Base-by-base conservation (phyloP, 1,140 invertebrate genomes). In the Brachionus asplanchnoidis region DNA sequence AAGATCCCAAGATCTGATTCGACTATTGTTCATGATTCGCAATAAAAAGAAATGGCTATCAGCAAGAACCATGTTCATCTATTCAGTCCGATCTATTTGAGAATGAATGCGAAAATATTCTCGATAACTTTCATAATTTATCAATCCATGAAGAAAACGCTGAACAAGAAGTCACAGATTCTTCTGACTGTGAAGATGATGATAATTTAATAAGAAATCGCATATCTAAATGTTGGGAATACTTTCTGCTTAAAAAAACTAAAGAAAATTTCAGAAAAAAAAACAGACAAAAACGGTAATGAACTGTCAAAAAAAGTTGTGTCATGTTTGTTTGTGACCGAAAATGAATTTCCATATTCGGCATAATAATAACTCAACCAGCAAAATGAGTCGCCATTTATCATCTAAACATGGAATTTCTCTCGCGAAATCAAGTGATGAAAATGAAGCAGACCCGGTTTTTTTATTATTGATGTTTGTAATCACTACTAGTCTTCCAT, bases 381-480 rank as follows among this genome's bases (percentile, higher is more conserved):
- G 66, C 20, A 68, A 68, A 68, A 68, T 68, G 66, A 14, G 0
- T 36, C 66, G 28, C 14, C 26, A 68, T 68, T 32, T 68, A 26
- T 28, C 23, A 1, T 11, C 6, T 1, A 68, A 68, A 32, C 66
- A 68, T 40, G 26, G 28, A 32, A 36, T 32, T 3, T 68, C 23
- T 32, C 12, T 4, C 1, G n/a, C 0, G 1, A 73, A 20, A 42
- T 40, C 14, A 40, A 40, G 40, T 40, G 26, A n/a, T 12, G 66
- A 73, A 73, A 68, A 40, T 11, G 68, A 23, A 42, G 6, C 32
- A 17, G 36, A 73, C n/a, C 4, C 66, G 4, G 5, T 36, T 0
- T 75, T 3, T 75, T 75, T 44, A n/a, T 28, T 75, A 42, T 23
- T 75, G 6, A 75, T 75, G 70, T 75, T 75, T 46, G 4, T 75